Evolutionary conservation across 1,140 invertebrate genomes (phyloP).

Genomic region (Bombus polaris): DNA sequence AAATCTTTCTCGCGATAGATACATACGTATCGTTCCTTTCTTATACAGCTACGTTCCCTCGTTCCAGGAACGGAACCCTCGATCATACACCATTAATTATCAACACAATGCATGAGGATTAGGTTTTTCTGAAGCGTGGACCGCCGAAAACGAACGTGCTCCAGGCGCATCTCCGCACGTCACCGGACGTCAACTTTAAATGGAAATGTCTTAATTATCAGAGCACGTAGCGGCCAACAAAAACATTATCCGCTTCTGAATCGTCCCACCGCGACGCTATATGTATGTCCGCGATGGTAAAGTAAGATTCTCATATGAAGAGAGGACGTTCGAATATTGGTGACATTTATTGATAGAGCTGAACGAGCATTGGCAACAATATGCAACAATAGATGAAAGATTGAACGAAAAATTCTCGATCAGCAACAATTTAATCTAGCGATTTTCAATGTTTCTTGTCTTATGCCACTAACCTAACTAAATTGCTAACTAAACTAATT

Average conservation of each 20-base stretch:
- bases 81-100: constrained; percentile 72
- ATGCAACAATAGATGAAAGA: too few species aligned
- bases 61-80: constrained; percentile 48
- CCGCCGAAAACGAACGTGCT: constrained; percentile 64
- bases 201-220: constrained; percentile 80
- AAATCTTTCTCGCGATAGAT: constrained; percentile 58
- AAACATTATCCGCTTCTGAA: constrained; percentile 41
- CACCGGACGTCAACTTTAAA: constrained; percentile 75
- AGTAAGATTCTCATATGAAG: constrained; percentile 13
- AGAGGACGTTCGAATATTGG: background rate
- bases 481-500: too few species aligned
- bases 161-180: constrained; percentile 62
- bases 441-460: too few species aligned
- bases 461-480: too few species aligned
- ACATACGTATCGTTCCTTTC: constrained; percentile 40
- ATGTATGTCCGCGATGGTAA: background rate
- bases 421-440: too few species aligned
- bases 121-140: constrained; percentile 63
- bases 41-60: constrained; percentile 2
- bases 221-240: constrained; percentile 72
- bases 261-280: constrained; percentile 5
- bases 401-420: too few species aligned
- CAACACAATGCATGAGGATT: constrained; percentile 71
- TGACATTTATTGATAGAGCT: background rate
- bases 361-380: background rate